Percentiles rank a stretch among this genome's conserved stretches.
Evolutionary conservation across 1,140 invertebrate species (phyloP).

Genomic region (Drosophila repletoides): DNA sequence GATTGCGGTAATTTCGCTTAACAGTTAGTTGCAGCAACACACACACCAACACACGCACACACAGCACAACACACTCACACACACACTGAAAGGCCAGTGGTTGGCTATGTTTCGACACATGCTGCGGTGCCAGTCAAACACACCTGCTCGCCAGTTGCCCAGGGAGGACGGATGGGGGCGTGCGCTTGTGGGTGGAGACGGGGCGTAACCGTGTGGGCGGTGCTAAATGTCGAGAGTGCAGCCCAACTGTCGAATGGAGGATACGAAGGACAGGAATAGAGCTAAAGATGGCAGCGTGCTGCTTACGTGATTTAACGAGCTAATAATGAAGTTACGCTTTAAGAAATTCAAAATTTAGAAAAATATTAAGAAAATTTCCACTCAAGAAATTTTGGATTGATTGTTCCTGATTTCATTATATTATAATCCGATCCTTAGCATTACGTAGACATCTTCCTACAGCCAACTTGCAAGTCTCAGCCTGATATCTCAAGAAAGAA

Average conservation of each 20-base stretch:
- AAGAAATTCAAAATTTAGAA: too few species aligned
- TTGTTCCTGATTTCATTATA: too few species aligned
- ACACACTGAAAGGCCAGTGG: conserved; percentile 13
- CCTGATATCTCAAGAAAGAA: too few species aligned
- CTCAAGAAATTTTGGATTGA: too few species aligned
- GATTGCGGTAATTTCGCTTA: conserved; percentile 79
- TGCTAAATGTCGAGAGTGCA: conserved; percentile 70
- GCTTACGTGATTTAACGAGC: too few species aligned
- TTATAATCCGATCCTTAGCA: too few species aligned
- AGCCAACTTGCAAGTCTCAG: too few species aligned
- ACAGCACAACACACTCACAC: neutral
- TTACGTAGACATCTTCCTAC: too few species aligned
- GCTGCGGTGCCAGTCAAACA: conserved; percentile 67
- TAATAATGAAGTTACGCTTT: too few species aligned
- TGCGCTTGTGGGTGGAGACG: neutral
- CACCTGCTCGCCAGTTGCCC: conserved; percentile 51
- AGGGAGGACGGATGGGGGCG: neutral
- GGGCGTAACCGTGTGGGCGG: conserved; percentile 53
- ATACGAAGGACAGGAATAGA: neutral
- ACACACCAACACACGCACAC: conserved; percentile 16
- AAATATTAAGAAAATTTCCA: too few species aligned
- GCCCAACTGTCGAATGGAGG: conserved; percentile 45
- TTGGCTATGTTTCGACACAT: conserved; percentile 55
- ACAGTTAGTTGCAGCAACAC: conserved; percentile 60
- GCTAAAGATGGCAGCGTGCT: too few species aligned